Conservation (phyloP, 2,113 vertebrate species). For the Stegostoma tigrinum region DNA sequence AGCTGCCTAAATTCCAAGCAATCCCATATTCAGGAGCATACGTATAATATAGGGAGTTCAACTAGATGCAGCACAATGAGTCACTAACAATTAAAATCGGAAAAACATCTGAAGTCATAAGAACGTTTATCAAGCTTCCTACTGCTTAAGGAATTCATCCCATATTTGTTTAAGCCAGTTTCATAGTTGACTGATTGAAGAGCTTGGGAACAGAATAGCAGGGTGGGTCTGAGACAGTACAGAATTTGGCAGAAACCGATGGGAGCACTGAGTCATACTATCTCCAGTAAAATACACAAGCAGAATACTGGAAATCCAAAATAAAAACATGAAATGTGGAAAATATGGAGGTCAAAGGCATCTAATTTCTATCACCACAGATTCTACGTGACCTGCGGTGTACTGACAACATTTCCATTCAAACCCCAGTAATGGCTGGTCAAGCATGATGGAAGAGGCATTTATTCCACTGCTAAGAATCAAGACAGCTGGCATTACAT, state of each 20-base stretch:
- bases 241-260: neutral
- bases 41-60: neutral
- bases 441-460: neutral
- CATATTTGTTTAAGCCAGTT: neutral
- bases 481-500: neutral
- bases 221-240: neutral
- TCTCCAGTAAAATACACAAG: neutral
- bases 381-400: neutral
- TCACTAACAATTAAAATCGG: neutral
- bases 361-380: neutral
- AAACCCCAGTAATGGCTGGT: neutral
- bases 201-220: neutral
- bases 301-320: neutral
- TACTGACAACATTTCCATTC: neutral
- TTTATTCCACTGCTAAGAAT: neutral
- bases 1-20: neutral
- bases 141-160: neutral
- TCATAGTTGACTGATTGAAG: neutral
- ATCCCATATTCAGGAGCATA: neutral
- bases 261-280: constrained; percentile 7
- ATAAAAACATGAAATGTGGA: neutral
- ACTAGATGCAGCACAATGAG: neutral
- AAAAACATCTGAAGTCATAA: neutral
- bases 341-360: neutral
- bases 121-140: neutral